A percentile compares a stretch with the other conserved stretches of the same genome.
These are phyloP conservation scores for Spinibarbus caldwelli DNA, from an alignment of 2,797 vertebrate species.

Conservation along the genomic window DNA sequence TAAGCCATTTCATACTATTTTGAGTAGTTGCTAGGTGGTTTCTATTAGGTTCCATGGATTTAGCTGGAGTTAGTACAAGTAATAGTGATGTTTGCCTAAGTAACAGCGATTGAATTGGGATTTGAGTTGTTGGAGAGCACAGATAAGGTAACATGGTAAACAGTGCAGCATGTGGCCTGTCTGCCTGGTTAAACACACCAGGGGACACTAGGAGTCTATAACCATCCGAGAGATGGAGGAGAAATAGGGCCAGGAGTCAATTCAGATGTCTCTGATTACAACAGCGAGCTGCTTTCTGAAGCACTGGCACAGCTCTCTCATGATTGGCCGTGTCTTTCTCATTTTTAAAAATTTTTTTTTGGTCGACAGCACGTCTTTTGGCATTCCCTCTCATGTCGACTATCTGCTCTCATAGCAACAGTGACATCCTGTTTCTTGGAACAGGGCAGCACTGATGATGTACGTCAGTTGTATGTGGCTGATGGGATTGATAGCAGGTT, in stretches of 20 bases:
- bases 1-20: background rate
- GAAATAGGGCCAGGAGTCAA: constrained; percentile 55
- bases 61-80: background rate
- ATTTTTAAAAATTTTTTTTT: no score
- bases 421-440: constrained; percentile 34
- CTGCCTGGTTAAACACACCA: constrained; percentile 60
- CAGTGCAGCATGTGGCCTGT: constrained; percentile 63
- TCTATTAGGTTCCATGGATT: background rate
- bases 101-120: constrained; percentile 40
- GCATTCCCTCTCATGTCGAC: constrained; percentile 34
- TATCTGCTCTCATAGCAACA: constrained; percentile 44
- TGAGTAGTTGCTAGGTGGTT: background rate
- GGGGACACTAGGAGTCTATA: constrained; percentile 13
- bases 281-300: constrained; percentile 36
- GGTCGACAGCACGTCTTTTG: constrained; percentile 1
- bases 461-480: constrained; percentile 17
- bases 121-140: constrained; percentile 1
- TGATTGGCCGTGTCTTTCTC: background rate
- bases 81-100: background rate
- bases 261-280: constrained; percentile 69
- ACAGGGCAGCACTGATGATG: constrained; percentile 6
- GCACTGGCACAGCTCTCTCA: constrained; percentile 12
- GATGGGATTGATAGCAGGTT: background rate
- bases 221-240: constrained; percentile 54
- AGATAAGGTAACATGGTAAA: constrained; percentile 30